Base-by-base conservation (phyloP, 2,797 vertebrate species). In the Myoxocephalus aenaeus region DNA sequence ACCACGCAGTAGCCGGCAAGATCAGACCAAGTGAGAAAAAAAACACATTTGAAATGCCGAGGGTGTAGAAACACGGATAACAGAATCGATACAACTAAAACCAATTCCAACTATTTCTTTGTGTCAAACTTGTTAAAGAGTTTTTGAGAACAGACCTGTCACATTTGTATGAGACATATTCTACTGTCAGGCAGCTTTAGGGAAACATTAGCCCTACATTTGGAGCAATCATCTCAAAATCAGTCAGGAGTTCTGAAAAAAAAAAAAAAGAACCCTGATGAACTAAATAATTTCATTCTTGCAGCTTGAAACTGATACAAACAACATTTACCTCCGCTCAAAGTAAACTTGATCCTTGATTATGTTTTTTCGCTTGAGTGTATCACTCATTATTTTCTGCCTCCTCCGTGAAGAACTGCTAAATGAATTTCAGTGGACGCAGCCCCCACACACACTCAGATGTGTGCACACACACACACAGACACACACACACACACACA, bases 391-490 rank as follows among this genome's bases (percentile, higher is more conserved):
- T 88, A 79, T 87, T 88, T 82, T 86, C 77, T 84, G 78, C 66
- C 77, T 80, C 85, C 77, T 87, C 86, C 83, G 86, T 89, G 79
- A 88, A 87, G 86, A 90, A 91, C 84, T 85, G 70, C 81, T 81
- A 90, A 92, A 90, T 91, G 79, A 89, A 84, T 90, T 91, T 92
- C 80, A 82, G 78, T 73, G 81, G 88, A 90, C 58, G 61, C 54
- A 57, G 7, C 54, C 12, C 25, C 29, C 22, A 1, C 68, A 48
- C 36, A 82, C 58, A 80, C 75, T 72, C 78, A 70, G 65, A 67
- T 77, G 46, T 36, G 12, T 36, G 68, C 71, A 70, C 32, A 32
- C 1, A 32, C 67, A 63, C 67, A 65, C 72, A 32, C 67, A 63
- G 65, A 65, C 72, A 56, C 53, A 66, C 67, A 63, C 65, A 65